Base-by-base conservation (phyloP, 35 echinoderm and acorn worm genomes). In the Eucidaris tribuloides region DNA sequence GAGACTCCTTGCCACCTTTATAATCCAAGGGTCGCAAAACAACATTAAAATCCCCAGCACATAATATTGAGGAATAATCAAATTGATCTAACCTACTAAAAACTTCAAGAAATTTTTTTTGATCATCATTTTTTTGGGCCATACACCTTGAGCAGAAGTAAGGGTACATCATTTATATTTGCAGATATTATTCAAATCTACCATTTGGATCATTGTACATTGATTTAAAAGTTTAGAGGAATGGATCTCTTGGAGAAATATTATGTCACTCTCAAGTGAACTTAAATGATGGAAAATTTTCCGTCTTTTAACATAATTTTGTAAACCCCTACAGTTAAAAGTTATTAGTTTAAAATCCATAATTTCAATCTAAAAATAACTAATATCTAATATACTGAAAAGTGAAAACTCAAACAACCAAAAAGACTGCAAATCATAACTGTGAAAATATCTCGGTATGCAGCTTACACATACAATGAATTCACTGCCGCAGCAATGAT, bases 271-370 rank as follows among this genome's bases (percentile, higher is more conserved):
- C 11, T 62, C 59, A 62, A 62, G 59, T 6, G 59, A 62, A 6
- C 59, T 62, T 62, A 29, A 62, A 24, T 62, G 28, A 62, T 62
- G 59, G 28, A 62, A 62, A 9, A 62, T 62, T 62, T 62, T 11
- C 28, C 59, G 59, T 27, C 59, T 6, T 62, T 62, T 62, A 62
- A 62, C 59, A 62, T 62, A 62, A 24, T 62, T 27, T 62, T 62
- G 59, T 62, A 62, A 62, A 9, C 59, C 59, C 59, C 59, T 62
- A 24, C 59, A 62, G 27, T 62, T 62, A 62, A 62, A 62, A 29
- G 59, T 62, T 62, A 62, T 62, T 62, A 62, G 28, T 62, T 62
- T 62, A 5, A 62, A 6, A 11, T 62, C 59, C 59, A 62, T 62
- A 6, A 29, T 62, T 62, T 29, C 28, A 27, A 29, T 24, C 28